These are phyloP conservation scores for Enchytraeus crypticus DNA, from an alignment of 2,888 invertebrate genomes.

Conservation along the genomic window DNA sequence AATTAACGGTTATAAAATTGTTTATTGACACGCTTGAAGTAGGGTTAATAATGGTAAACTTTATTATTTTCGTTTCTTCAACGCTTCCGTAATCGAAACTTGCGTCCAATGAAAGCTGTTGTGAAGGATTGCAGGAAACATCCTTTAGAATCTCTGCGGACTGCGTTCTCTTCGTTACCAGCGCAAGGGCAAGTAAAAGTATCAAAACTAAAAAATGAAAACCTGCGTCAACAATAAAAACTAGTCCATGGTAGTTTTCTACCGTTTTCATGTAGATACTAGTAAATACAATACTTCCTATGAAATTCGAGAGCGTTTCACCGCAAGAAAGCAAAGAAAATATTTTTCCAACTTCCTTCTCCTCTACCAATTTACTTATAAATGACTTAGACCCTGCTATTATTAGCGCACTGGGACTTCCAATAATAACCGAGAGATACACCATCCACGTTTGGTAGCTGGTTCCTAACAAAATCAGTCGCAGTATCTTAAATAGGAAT, in stretches of 20 bases:
- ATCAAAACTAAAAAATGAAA: too few species aligned
- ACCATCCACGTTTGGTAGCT: conserved; percentile 38
- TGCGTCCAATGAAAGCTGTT: too few species aligned
- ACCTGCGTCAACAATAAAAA: conserved; percentile 37
- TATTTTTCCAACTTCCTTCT: conserved; percentile 42
- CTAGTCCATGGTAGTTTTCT: conserved; percentile 37
- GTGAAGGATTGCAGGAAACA: too few species aligned
- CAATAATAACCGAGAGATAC: conserved; percentile 38
- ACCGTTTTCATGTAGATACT: conserved; percentile 39
- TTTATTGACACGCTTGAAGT: too few species aligned
- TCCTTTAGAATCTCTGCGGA: too few species aligned
- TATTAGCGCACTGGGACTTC: conserved; percentile 40
- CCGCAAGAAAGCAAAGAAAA: conserved; percentile 43
- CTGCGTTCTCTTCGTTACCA: too few species aligned
- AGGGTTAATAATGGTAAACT: too few species aligned
- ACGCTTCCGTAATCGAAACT: too few species aligned
- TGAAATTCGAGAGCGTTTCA: conserved; percentile 40
- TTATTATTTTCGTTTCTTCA: too few species aligned
- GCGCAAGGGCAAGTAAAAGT: too few species aligned
- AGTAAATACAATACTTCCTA: conserved; percentile 40
- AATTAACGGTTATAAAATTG: too few species aligned
- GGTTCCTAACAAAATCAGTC: conserved; percentile 34
- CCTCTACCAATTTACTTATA: conserved; percentile 41
- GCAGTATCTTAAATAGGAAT: conserved; percentile 37
- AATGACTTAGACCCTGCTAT: conserved; percentile 39